Evolutionary conservation across 2,888 invertebrate species (phyloP).

Genomic region (Tanypteryx hageni): DNA sequence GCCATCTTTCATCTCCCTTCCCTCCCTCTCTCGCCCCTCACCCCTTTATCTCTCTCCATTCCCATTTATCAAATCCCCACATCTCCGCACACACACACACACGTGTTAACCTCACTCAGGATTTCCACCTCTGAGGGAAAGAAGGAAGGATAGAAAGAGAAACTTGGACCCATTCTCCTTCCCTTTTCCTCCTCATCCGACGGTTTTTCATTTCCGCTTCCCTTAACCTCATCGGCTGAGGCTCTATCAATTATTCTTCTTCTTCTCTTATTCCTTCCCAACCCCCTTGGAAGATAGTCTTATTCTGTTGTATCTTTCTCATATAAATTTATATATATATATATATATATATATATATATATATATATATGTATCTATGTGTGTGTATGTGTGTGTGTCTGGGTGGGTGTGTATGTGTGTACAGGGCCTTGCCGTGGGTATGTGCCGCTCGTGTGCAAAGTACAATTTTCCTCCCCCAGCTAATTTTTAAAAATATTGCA

Average conservation of each 20-base stretch:
- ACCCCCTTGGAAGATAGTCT: background rate
- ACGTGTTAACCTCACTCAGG: conserved; percentile 56
- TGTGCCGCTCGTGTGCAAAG: no score
- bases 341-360: background rate
- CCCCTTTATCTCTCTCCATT: background rate
- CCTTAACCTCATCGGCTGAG: conserved; percentile 56
- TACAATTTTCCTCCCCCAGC: no score
- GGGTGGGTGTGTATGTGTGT: no score
- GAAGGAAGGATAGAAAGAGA: background rate
- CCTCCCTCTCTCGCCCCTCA: background rate
- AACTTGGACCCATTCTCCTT: background rate
- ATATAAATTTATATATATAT: background rate
- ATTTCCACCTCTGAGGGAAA: conserved; percentile 2
- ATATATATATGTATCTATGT: no score
- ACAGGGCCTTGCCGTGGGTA: no score
- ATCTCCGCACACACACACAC: conserved; percentile 49
- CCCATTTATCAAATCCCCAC: conserved; percentile 61
- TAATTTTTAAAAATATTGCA: no score
- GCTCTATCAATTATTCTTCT: conserved; percentile 59
- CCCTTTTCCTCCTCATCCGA: conserved; percentile 41
- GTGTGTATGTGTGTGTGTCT: no score
- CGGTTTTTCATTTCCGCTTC: conserved; percentile 61
- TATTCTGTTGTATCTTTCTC: background rate
- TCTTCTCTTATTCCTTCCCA: conserved; percentile 10
- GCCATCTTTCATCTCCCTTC: conserved; percentile 52